Base-by-base conservation (phyloP, 2,888 invertebrate genomes). In the Stenolophus ochropezus region DNA sequence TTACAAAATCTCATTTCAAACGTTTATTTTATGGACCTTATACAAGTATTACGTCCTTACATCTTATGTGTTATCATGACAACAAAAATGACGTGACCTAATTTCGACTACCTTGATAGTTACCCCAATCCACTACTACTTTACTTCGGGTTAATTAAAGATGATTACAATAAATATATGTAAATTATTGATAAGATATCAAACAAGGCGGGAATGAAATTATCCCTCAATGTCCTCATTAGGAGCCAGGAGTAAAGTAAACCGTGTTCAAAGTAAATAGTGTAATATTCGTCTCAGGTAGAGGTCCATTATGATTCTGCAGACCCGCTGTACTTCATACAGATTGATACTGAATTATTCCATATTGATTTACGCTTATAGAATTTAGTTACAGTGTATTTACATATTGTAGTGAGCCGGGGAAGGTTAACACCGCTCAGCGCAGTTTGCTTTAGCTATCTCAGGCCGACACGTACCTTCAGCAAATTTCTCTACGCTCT, bases 271-370 rank as follows among this genome's bases (percentile, higher is more conserved):
- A 8, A 42, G 33, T 8, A 42, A 42, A 42, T 27, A 27, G 5
- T 42, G 11, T 6, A 51, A 51, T 51, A 51, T 51, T 14, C 51
- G 51, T 14, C 14, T 21, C 56, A 56, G 21, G 21, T 56, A 56
- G 21, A 6, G 23, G 21, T 56, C 18, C 18, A 56, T 56, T 56
- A 21, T 21, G 11, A 56, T 56, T 56, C 56, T 21, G n/a, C 56
- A 56, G 23, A 6, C 4, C 23, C n/a, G 33, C 33, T 42, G 20
- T 6, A 56, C 21, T 18, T 56, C 56, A 56, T 42, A 71, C 42
- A 71, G 42, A 71, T 71, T 71, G 71, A 71, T 42, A 71, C 42
- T 71, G 71, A 71, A 71, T 71, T 71, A 71, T 71, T 33, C 42
- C 8, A 42, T 71, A 71, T 71, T 71, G 71, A 71, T 71, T 71